These are phyloP conservation scores for Heptranchias perlo DNA, from an alignment of 2,113 vertebrate genomes.

Conservation along the genomic window DNA sequence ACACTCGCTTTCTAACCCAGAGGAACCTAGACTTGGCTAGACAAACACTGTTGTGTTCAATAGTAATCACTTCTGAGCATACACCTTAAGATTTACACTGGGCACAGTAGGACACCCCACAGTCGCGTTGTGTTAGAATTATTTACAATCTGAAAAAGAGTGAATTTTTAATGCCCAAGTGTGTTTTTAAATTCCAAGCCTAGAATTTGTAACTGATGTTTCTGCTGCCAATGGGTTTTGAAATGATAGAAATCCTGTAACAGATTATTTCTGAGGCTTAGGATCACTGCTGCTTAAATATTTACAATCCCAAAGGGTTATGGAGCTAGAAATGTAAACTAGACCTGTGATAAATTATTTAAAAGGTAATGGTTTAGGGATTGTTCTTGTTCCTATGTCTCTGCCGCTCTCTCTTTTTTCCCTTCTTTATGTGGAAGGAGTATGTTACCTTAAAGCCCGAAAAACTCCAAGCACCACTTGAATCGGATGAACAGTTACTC, in stretches of 20 bases:
- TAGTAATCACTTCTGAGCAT: background rate
- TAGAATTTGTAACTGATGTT: background rate
- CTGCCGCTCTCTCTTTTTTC: background rate
- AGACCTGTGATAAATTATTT: background rate
- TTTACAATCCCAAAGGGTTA: slow-evolving; percentile 19
- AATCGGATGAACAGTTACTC: background rate
- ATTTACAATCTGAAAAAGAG: background rate
- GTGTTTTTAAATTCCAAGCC: background rate
- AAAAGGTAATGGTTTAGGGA: background rate
- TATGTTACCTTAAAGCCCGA: background rate
- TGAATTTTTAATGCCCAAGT: background rate
- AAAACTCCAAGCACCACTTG: background rate
- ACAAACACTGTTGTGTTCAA: background rate
- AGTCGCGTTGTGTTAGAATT: background rate
- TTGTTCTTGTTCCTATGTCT: background rate
- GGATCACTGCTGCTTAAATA: background rate
- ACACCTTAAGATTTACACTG: background rate
- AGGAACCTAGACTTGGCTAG: background rate
- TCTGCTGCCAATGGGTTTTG: background rate
- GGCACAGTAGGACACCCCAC: background rate
- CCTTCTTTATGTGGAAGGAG: background rate
- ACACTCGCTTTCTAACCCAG: background rate
- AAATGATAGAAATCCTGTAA: background rate
- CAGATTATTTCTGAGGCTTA: background rate
- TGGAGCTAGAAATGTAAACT: slow-evolving; percentile 6